phyloP scores from a whole-genome alignment of 2,797 vertebrate species.

The Antennarius maculatus region DNA sequence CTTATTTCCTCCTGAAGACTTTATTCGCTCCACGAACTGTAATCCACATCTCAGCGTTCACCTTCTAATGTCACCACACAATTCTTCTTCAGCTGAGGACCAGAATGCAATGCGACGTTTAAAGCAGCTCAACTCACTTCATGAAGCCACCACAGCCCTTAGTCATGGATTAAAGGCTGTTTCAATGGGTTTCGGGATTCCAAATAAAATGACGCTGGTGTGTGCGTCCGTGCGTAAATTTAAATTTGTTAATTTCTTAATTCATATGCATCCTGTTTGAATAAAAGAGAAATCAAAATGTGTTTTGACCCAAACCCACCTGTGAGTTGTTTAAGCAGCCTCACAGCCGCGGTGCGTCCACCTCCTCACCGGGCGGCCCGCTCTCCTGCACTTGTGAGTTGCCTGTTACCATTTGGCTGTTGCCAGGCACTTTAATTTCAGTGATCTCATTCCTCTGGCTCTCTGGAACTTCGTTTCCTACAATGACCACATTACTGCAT shows the following conservation, averaged over 20 bases:
- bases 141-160: constrained; percentile 50
- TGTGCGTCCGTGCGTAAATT: background rate
- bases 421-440: constrained; percentile 64
- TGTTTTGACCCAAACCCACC: constrained; percentile 65
- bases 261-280: background rate
- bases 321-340: constrained; percentile 66
- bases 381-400: constrained; percentile 51
- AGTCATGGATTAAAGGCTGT: constrained; percentile 59
- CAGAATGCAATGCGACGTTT: constrained; percentile 46
- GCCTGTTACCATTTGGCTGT: constrained; percentile 63
- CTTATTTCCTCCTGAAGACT: constrained; percentile 57
- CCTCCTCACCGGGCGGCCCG: constrained; percentile 51
- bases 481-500: constrained; percentile 59
- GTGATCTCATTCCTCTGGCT: constrained; percentile 73
- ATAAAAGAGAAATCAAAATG: constrained; percentile 29
- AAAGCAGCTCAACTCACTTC: constrained; percentile 41
- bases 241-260: constrained; percentile 13
- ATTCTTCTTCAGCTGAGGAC: constrained; percentile 43
- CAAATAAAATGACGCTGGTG: constrained; percentile 24
- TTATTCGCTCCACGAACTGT: constrained; percentile 66
- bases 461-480: constrained; percentile 66
- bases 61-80: constrained; percentile 59
- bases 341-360: constrained; percentile 41
- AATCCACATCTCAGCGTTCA: constrained; percentile 62
- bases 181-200: constrained; percentile 53